phyloP scores from a whole-genome alignment of 2,113 vertebrate species.

The Notiomystis cincta region DNA sequence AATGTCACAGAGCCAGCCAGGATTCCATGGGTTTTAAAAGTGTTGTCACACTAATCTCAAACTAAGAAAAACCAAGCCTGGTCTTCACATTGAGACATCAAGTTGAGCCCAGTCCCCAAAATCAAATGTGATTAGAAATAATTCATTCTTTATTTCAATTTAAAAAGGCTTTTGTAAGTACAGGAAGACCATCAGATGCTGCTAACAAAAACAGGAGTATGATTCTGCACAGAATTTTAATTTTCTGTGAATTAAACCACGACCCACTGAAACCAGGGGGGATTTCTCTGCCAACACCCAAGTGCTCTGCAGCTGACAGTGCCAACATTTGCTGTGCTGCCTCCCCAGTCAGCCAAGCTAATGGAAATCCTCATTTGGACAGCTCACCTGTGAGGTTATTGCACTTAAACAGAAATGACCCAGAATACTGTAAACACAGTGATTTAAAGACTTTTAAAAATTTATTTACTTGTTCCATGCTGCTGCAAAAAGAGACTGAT shows the following conservation, averaged over 20 bases:
- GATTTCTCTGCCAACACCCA: neutral
- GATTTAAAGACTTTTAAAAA: neutral
- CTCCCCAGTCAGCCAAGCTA: neutral
- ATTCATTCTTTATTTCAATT: neutral
- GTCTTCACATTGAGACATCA: neutral
- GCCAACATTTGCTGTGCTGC: neutral
- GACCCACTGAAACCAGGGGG: neutral
- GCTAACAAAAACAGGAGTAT: neutral
- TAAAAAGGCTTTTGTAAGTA: neutral
- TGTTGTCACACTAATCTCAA: neutral
- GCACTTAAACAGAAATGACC: neutral
- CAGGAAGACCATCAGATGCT: neutral
- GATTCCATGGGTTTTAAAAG: neutral
- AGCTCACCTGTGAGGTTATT: neutral
- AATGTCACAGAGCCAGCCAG: neutral
- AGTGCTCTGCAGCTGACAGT: neutral
- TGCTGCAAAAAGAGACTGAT: neutral
- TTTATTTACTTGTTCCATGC: neutral
- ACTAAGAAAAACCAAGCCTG: neutral
- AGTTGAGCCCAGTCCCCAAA: neutral
- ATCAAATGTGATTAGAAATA: neutral
- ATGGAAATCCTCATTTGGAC: neutral
- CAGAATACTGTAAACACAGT: neutral
- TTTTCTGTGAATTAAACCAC: neutral
- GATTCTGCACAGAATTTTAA: neutral